These are phyloP conservation scores for Pristionchus maxplancki DNA, from an alignment of 2,888 invertebrate genomes.

Conservation along the genomic window DNA sequence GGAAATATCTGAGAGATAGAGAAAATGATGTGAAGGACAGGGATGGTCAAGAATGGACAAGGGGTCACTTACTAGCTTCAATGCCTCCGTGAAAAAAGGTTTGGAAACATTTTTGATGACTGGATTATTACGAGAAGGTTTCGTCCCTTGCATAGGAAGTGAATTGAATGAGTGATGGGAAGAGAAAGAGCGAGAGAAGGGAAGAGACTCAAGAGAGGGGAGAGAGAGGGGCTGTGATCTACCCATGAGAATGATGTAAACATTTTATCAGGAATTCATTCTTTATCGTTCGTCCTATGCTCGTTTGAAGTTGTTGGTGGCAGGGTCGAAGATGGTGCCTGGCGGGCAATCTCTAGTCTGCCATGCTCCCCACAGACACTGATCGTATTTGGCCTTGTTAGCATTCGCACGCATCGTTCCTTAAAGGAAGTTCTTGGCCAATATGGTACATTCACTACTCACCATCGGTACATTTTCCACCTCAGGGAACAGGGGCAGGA, in stretches of 20 bases:
- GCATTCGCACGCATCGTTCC: conserved; percentile 36
- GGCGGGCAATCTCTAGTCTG: conserved; percentile 32
- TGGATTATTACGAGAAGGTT: too few relatives aligned
- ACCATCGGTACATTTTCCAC: conserved; percentile 31
- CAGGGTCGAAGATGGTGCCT: conserved; percentile 41
- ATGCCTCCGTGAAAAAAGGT: too few relatives aligned
- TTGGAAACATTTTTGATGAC: too few relatives aligned
- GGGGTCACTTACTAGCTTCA: too few relatives aligned
- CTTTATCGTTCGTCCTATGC: not conserved
- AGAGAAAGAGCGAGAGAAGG: too few relatives aligned
- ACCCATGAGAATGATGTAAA: not conserved
- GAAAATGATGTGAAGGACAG: too few relatives aligned
- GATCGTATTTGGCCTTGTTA: conserved; percentile 36
- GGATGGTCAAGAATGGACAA: too few relatives aligned
- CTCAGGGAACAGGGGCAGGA: conserved; percentile 4
- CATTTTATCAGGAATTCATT: not conserved
- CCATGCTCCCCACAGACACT: conserved; percentile 47
- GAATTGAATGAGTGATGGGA: too few relatives aligned
- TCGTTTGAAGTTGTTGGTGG: conserved; percentile 44
- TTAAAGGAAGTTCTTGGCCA: not conserved
- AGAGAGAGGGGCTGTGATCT: too few relatives aligned
- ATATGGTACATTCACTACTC: not conserved
- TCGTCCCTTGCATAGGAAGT: too few relatives aligned
- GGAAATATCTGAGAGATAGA: too few relatives aligned
- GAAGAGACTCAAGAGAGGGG: too few relatives aligned